These are phyloP conservation scores for Nannospalax galili DNA, from an alignment of 2,113 vertebrate genomes.

Conservation along the genomic window DNA sequence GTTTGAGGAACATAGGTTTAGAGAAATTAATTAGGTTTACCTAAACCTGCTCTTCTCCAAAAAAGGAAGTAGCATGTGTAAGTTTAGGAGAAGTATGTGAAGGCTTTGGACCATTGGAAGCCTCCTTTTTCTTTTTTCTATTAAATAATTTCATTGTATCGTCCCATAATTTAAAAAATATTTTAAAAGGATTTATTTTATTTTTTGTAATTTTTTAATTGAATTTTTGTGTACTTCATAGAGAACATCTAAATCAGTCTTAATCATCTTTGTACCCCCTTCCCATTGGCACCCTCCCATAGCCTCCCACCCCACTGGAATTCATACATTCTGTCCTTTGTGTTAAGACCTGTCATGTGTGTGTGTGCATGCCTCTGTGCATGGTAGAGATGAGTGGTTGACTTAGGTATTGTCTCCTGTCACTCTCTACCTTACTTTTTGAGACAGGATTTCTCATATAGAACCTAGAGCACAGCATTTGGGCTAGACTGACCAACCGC, in stretches of 20 bases:
- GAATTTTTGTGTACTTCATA: too few species aligned
- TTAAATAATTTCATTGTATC: too few species aligned
- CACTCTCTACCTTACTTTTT: not conserved
- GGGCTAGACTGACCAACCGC: too few species aligned
- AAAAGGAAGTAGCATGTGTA: not conserved
- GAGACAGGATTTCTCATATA: not conserved
- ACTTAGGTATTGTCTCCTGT: not conserved
- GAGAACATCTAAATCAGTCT: too few species aligned
- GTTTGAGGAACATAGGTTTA: slow-evolving; percentile 22
- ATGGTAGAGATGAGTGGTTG: not conserved
- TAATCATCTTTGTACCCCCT: too few species aligned
- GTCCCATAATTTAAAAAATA: too few species aligned
- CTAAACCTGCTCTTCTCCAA: not conserved
- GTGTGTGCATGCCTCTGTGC: not conserved
- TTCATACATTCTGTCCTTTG: too few species aligned
- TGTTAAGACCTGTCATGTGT: too few species aligned
- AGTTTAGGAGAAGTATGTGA: not conserved
- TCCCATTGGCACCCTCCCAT: too few species aligned
- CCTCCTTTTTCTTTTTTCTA: not conserved
- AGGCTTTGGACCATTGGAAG: not conserved
- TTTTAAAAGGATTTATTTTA: too few species aligned
- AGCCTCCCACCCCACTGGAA: too few species aligned
- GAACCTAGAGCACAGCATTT: not conserved
- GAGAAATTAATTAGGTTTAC: slow-evolving; percentile 14
- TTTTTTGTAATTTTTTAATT: too few species aligned